phyloP scores from a whole-genome alignment of 1,140 invertebrate genomes.

The roundworm (Caenorhabditis elegans) region DNA sequence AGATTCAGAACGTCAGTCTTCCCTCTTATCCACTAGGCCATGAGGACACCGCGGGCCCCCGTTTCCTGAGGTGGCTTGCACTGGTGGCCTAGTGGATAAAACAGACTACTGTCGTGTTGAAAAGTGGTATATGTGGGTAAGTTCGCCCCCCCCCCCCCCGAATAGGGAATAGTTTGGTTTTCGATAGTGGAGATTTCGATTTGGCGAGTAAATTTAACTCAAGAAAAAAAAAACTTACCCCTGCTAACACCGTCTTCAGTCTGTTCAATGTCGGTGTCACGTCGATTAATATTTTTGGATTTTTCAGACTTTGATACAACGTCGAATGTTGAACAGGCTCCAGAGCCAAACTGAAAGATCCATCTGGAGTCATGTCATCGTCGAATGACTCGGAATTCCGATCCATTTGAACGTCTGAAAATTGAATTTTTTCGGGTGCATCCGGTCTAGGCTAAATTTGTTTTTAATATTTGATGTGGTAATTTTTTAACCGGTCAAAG shows the following conservation, averaged over 20 bases:
- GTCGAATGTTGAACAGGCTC: neutral
- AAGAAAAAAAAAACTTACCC: neutral
- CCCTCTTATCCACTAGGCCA: too few species aligned
- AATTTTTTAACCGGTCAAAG: too few species aligned
- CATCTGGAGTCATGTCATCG: neutral
- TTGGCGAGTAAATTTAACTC: neutral
- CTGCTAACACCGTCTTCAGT: neutral
- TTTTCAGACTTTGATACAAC: neutral
- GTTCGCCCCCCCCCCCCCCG: too few species aligned
- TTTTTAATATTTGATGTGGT: too few species aligned
- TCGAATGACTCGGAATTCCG: neutral
- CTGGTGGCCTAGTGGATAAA: too few species aligned
- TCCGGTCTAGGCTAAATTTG: too few species aligned
- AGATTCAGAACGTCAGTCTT: too few species aligned
- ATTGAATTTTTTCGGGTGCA: neutral
- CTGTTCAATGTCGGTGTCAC: neutral
- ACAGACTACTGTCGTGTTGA: too few species aligned
- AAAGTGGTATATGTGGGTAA: too few species aligned
- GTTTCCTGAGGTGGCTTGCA: too few species aligned
- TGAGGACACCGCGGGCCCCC: too few species aligned
- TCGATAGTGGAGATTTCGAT: neutral
- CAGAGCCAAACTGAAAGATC: neutral
- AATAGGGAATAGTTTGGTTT: too few species aligned
- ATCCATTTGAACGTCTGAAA: slow-evolving; percentile 12
- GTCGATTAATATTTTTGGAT: neutral